A percentile compares a stretch with the other conserved stretches of the same genome.
phyloP scores from a whole-genome alignment of 2,888 invertebrate species.

The Taenaris catops region DNA sequence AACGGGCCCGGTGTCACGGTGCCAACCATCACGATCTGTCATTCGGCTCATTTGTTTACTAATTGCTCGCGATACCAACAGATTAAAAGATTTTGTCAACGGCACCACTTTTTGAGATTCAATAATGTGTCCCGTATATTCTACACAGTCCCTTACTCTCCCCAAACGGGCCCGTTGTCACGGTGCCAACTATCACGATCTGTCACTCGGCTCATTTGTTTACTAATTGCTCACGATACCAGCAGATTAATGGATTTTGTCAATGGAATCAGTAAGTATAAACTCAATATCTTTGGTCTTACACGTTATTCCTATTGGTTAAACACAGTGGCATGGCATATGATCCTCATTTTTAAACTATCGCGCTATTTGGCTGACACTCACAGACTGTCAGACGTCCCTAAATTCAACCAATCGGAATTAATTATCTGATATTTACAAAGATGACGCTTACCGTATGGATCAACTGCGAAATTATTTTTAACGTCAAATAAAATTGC shows the following conservation, averaged over 20 bases:
- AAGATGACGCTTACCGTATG: too few species aligned
- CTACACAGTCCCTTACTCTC: slow-evolving; percentile 25
- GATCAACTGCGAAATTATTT: too few species aligned
- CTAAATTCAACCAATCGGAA: too few species aligned
- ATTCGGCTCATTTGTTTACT: slow-evolving; percentile 73
- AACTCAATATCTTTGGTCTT: too few species aligned
- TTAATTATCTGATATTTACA: too few species aligned
- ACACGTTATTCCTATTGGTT: too few species aligned
- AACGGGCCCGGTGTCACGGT: slow-evolving; percentile 51
- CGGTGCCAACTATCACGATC: slow-evolving; percentile 65
- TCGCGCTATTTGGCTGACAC: too few species aligned
- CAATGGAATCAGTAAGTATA: slow-evolving; percentile 61
- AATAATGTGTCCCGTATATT: slow-evolving; percentile 6
- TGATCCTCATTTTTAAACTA: too few species aligned
- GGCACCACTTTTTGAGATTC: too few species aligned
- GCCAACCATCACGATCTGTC: slow-evolving; percentile 71
- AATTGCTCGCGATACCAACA: slow-evolving; percentile 55
- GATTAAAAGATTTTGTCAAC: slow-evolving; percentile 77
- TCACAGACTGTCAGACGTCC: too few species aligned
- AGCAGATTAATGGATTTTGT: slow-evolving; percentile 73
- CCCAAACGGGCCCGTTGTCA: slow-evolving; percentile 47
- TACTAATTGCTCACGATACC: slow-evolving; percentile 64
- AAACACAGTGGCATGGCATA: too few species aligned
- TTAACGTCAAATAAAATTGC: too few species aligned
- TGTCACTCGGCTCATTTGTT: slow-evolving; percentile 75